These are phyloP conservation scores for Penaeus vannamei DNA, from an alignment of 1,140 invertebrate species.

Conservation along the genomic window DNA sequence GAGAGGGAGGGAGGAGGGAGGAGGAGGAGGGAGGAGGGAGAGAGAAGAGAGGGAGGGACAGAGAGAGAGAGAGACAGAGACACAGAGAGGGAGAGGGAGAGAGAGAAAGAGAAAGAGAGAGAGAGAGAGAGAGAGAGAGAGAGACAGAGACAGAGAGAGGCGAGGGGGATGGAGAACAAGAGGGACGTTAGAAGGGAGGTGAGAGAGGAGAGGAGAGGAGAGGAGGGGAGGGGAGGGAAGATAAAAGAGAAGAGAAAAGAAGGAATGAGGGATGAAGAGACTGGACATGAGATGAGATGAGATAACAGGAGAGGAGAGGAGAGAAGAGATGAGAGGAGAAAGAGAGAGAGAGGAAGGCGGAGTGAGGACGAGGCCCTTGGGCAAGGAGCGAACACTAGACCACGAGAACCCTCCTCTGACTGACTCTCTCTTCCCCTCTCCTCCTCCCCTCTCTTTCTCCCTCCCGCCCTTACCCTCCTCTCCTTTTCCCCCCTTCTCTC, in stretches of 20 bases:
- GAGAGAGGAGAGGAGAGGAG: not conserved
- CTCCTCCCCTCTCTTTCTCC: no score
- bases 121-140: no score
- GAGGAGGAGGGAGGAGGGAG: not conserved
- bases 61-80: not conserved
- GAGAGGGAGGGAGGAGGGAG: not conserved
- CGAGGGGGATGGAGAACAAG: not conserved
- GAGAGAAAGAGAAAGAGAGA: no score
- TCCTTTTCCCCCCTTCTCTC: no score
- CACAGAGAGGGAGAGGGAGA: no score
- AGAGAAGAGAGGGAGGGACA: not conserved
- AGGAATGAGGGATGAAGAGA: no score
- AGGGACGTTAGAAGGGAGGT: not conserved
- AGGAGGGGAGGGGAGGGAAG: not conserved
- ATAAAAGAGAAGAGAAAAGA: not conserved
- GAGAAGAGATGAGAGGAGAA: not conserved
- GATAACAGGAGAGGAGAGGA: not conserved
- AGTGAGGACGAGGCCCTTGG: no score
- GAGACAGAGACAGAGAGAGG: no score
- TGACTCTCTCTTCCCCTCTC: no score
- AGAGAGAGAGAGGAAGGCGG: not conserved
- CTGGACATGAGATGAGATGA: not conserved
- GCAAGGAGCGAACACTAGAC: no score
- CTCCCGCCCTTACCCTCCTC: no score
- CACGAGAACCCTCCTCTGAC: no score